A percentile compares a stretch with the other conserved stretches of the same genome.
These are phyloP conservation scores for Nannospalax galili DNA, from an alignment of 2,113 vertebrate species.

Conservation along the genomic window DNA sequence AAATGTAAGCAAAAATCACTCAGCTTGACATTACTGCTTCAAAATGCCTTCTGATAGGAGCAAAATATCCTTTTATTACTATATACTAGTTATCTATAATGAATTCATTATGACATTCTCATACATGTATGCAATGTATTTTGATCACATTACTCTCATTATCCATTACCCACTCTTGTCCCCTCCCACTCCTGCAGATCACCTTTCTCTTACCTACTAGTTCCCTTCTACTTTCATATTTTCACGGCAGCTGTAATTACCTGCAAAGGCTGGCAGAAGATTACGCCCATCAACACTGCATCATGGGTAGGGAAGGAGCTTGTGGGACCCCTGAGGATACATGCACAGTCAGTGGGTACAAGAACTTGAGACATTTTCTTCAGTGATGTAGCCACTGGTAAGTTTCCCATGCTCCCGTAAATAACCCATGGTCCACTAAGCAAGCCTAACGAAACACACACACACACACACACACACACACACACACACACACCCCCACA, in stretches of 20 bases:
- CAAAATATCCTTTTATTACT: neutral
- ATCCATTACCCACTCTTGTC: neutral
- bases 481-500: too few relatives aligned
- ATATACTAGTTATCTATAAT: neutral
- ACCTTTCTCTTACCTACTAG: neutral
- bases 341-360: neutral
- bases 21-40: neutral
- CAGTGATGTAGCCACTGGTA: neutral
- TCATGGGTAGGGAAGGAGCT: neutral
- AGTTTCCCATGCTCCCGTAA: neutral
- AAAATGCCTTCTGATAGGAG: neutral
- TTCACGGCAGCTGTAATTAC: neutral
- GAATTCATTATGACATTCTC: neutral
- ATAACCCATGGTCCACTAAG: too few relatives aligned
- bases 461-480: too few relatives aligned
- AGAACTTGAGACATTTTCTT: neutral
- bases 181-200: neutral
- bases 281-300: too few relatives aligned
- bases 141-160: neutral
- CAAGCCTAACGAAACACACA: neutral
- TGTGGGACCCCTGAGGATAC: neutral
- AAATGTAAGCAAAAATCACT: constrained; percentile 25
- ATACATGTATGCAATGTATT: neutral
- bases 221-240: neutral
- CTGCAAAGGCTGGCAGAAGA: too few relatives aligned